phyloP scores from a whole-genome alignment of 2,797 vertebrate genomes.

The Siniperca undulata region DNA sequence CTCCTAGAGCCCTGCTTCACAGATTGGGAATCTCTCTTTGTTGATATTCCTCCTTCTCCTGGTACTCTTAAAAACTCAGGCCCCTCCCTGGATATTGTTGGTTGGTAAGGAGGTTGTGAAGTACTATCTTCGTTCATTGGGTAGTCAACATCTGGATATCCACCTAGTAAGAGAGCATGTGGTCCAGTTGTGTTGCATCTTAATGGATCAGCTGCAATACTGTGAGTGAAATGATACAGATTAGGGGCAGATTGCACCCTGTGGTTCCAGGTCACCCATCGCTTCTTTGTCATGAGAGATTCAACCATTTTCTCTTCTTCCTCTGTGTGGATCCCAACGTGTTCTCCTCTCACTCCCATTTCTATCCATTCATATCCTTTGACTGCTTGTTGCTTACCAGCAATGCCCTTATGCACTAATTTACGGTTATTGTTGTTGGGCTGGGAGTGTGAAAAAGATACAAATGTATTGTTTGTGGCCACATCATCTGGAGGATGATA shows the following conservation, averaged over 20 bases:
- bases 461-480: not conserved
- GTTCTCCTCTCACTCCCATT: slow-evolving; percentile 39
- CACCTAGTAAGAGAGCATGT: slow-evolving; percentile 47
- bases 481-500: slow-evolving; percentile 25
- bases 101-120: slow-evolving; percentile 25
- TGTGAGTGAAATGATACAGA: slow-evolving; percentile 17
- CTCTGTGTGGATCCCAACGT: slow-evolving; percentile 34
- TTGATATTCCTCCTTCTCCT: slow-evolving; percentile 10
- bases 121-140: slow-evolving; percentile 47
- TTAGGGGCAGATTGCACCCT: slow-evolving; percentile 18
- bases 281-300: slow-evolving; percentile 41
- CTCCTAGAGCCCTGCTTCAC: slow-evolving; percentile 35
- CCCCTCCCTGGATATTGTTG: slow-evolving; percentile 3
- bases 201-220: slow-evolving; percentile 8
- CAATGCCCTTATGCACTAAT: not conserved
- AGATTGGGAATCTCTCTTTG: slow-evolving; percentile 35
- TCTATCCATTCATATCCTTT: slow-evolving; percentile 61
- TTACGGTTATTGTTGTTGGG: not conserved
- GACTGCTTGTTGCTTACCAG: slow-evolving; percentile 6
- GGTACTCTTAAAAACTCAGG: slow-evolving; percentile 18
- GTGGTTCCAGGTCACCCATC: slow-evolving; percentile 55
- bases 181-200: slow-evolving; percentile 38
- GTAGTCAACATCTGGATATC: slow-evolving; percentile 77
- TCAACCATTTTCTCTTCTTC: slow-evolving; percentile 40
- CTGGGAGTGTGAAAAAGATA: not conserved